Base-by-base conservation (phyloP, 2,113 vertebrate species). In the Merops nubicus region DNA sequence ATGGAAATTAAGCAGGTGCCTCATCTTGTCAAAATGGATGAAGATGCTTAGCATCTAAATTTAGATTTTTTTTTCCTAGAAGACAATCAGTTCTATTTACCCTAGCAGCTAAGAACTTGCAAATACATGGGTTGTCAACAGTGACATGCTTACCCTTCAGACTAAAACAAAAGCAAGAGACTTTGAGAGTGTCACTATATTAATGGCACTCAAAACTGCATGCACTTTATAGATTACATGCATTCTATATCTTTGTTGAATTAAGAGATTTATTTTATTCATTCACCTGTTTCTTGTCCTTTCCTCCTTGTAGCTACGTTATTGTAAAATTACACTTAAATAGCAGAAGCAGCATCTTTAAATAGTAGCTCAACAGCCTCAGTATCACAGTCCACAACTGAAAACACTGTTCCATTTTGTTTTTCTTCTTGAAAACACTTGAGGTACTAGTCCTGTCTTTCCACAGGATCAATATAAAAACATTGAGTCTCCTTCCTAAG, bases 121-220 rank as follows among this genome's bases (percentile, higher is more conserved):
- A 91, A 89, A 90, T 94, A 96, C 29, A 8, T 15, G 23, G 29
- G 36, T 45, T 77, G 33, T 54, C 43, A 70, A 33, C 23, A 93
- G 31, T 77, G 42, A 79, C 62, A 72, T n/a, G 20, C 28, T 85
- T 81, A 76, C 54, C 36, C 74, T 82, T 81, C 85, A 88, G 82
- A 94, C 31, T 84, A 95, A 97, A 97, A 92, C 56, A 92, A 95
- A 96, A 82, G 22, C 38, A 67, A 89, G 11, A 93, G 48, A 93
- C 76, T 51, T 80, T 20, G 47, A 67, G 74, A 81, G 62, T 34
- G 18, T 70, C 85, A 81, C 76, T 51, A 18, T 88, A 53, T 92
- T 62, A 88, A 92, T 13, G 16, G 36, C 59, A 34, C 51, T 67
- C 86, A 75, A 95, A 94, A 69, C 43, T 84, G 26, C 15, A 77